Evolutionary conservation across 2,797 vertebrate species (phyloP).

Genomic region (Botia kubotai): DNA sequence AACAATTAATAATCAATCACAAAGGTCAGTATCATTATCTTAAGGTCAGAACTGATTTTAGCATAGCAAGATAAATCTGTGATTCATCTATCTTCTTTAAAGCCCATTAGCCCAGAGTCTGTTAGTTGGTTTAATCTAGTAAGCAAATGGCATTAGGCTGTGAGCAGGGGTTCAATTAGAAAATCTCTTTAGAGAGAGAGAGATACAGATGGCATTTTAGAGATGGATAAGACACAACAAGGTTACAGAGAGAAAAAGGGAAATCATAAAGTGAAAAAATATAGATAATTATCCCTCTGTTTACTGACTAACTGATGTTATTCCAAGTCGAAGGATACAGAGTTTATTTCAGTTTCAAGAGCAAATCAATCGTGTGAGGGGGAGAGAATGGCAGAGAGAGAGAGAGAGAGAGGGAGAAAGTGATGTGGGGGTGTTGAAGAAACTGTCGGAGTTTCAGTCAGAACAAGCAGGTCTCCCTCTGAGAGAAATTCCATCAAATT

Average conservation of each 20-base stretch:
- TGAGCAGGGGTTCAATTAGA: constrained; percentile 2
- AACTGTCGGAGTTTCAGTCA: constrained; percentile 57
- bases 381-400: constrained; percentile 40
- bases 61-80: background rate
- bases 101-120: constrained; percentile 11
- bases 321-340: constrained; percentile 39
- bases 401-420: constrained; percentile 40
- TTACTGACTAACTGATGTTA: constrained; percentile 35
- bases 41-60: background rate
- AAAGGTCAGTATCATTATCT: background rate
- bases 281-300: constrained; percentile 17
- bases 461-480: constrained; percentile 63
- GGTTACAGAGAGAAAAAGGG: constrained; percentile 2
- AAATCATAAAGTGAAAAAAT: constrained; percentile 38
- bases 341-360: constrained; percentile 63
- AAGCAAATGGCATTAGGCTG: constrained; percentile 12
- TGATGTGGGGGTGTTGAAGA: constrained; percentile 6
- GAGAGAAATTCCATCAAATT: constrained; percentile 76
- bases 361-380: constrained; percentile 69
- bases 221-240: constrained; percentile 19
- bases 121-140: constrained; percentile 25
- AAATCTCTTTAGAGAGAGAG: background rate
- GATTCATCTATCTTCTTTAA: constrained; percentile 13
- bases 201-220: constrained; percentile 2
- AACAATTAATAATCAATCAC: background rate